A percentile compares a stretch with the other conserved stretches of the same genome.
These are phyloP conservation scores for Malthinus flaveolus DNA, from an alignment of 2,888 invertebrate genomes.

Conservation along the genomic window DNA sequence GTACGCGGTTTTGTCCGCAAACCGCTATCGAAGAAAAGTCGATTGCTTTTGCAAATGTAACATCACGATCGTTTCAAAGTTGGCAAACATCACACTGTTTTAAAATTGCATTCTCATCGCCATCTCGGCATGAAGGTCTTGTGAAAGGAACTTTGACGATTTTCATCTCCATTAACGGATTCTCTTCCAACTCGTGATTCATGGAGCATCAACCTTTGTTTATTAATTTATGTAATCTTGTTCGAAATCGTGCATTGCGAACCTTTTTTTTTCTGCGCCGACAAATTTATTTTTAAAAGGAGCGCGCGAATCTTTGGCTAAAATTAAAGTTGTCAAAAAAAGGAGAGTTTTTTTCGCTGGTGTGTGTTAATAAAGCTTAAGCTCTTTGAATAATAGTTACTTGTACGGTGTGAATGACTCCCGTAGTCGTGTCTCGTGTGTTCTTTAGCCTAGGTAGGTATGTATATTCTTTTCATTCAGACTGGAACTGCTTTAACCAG, in stretches of 20 bases:
- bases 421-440: conserved; percentile 16
- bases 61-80: neutral
- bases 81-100: conserved; percentile 8
- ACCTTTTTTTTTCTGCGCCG: too few species aligned
- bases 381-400: neutral
- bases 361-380: too few species aligned
- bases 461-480: conserved; percentile 26
- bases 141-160: conserved; percentile 14
- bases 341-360: too few species aligned
- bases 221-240: conserved; percentile 2
- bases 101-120: conserved; percentile 18
- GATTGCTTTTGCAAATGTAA: too few species aligned
- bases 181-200: conserved; percentile 13
- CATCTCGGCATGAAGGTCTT: conserved; percentile 16
- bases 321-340: too few species aligned
- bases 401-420: conserved; percentile 24
- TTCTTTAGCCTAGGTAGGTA: neutral
- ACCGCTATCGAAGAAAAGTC: too few species aligned
- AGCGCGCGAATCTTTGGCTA: too few species aligned
- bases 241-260: neutral
- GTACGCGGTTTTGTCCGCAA: too few species aligned
- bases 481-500: conserved; percentile 19
- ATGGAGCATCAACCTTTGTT: conserved; percentile 23
- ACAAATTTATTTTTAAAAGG: too few species aligned
- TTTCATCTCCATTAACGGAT: conserved; percentile 22